A percentile compares a stretch with the other conserved stretches of the same genome.
Conservation (phyloP, 2,797 vertebrate species). For the Crotalus adamanteus region DNA sequence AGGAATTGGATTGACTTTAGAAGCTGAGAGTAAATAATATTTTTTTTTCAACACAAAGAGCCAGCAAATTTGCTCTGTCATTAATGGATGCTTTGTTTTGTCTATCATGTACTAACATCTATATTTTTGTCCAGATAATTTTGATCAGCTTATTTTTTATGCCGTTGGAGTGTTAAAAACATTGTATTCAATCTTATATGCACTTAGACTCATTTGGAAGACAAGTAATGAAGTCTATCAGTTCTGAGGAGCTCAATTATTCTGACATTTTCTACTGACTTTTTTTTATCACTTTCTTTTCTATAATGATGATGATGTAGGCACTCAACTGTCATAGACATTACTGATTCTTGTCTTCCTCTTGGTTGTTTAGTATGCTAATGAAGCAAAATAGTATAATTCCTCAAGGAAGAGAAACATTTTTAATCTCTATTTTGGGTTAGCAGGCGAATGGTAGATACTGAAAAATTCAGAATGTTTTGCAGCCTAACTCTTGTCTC, state of each 20-base stretch:
- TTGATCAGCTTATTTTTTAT: background rate
- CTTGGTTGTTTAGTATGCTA: constrained; percentile 16
- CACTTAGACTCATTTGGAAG: background rate
- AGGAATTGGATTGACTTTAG: too few relatives aligned
- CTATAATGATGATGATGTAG: background rate
- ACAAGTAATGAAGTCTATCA: background rate
- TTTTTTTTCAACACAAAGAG: background rate
- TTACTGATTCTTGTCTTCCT: background rate
- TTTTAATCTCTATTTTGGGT: background rate
- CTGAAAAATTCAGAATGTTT: background rate
- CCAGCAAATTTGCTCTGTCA: background rate
- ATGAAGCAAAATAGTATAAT: background rate
- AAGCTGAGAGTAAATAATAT: too few relatives aligned
- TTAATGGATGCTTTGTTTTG: background rate
- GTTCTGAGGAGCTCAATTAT: background rate
- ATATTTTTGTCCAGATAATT: background rate
- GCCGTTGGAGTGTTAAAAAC: rapidly evolving
- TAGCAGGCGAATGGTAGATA: background rate
- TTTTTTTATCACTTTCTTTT: background rate
- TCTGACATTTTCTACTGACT: constrained; percentile 16
- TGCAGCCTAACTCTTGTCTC: background rate
- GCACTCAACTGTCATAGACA: background rate
- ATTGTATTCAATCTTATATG: background rate
- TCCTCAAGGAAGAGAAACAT: background rate
- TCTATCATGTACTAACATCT: background rate